Conservation (phyloP, 2,888 invertebrate species). For the Argyra leucocephala region DNA sequence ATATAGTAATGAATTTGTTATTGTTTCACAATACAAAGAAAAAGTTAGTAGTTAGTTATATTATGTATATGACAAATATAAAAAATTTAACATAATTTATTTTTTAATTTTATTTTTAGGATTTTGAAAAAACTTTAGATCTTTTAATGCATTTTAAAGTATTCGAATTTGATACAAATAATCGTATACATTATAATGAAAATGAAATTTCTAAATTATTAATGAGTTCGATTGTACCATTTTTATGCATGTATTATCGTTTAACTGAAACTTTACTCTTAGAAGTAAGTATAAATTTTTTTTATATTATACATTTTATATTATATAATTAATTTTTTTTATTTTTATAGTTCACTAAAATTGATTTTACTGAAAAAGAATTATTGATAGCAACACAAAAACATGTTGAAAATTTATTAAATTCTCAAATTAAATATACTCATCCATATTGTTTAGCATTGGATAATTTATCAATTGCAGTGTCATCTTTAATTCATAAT, state of each 20-base stretch:
- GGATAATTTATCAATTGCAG: slow-evolving; percentile 52
- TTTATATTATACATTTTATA: neutral
- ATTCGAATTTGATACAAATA: slow-evolving; percentile 30
- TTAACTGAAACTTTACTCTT: slow-evolving; percentile 45
- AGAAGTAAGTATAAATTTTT: slow-evolving; percentile 42
- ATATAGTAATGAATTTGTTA: slow-evolving; percentile 56
- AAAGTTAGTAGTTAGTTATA: slow-evolving; percentile 35
- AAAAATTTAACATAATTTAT: slow-evolving; percentile 11
- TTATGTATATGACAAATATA: too few species aligned
- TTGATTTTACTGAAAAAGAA: slow-evolving; percentile 45
- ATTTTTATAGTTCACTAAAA: slow-evolving; percentile 29
- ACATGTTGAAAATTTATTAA: slow-evolving; percentile 48
- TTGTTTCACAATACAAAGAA: slow-evolving; percentile 47
- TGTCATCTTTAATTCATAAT: slow-evolving; percentile 47
- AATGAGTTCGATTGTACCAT: slow-evolving; percentile 53
- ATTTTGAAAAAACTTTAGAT: slow-evolving; percentile 27
- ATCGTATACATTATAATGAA: slow-evolving; percentile 39
- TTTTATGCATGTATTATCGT: slow-evolving; percentile 54
- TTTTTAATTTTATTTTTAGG: slow-evolving; percentile 17
- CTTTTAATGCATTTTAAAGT: slow-evolving; percentile 35
- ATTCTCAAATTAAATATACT: slow-evolving; percentile 35
- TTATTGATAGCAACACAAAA: slow-evolving; percentile 52
- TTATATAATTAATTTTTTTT: slow-evolving; percentile 14
- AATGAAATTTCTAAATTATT: slow-evolving; percentile 47
- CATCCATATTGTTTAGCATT: slow-evolving; percentile 69